A percentile compares a stretch with the other conserved stretches of the same genome.
Conservation (phyloP, 2,797 vertebrate genomes). For the Loris lydekkerianus region DNA sequence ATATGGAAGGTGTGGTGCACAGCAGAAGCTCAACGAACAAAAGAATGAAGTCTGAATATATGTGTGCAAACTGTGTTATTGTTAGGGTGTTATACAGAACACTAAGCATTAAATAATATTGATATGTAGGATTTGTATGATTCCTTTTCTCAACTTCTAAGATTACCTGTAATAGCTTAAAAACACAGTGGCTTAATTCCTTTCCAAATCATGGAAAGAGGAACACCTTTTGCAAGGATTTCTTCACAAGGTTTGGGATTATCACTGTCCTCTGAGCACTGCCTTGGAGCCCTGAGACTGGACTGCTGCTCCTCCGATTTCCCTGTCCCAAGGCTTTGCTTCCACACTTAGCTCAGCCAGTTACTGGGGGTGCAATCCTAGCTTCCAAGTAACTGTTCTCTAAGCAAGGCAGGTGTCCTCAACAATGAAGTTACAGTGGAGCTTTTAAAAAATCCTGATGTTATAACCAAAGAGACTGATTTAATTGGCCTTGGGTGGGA, state of each 20-base stretch:
- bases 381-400: background rate
- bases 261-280: background rate
- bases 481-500: background rate
- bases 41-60: background rate
- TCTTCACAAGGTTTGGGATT: background rate
- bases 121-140: background rate
- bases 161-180: background rate
- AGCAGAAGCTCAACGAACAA: background rate
- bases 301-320: background rate
- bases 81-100: background rate
- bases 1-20: background rate
- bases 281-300: rapidly evolving
- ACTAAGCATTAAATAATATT: background rate
- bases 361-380: background rate
- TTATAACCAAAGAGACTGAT: background rate
- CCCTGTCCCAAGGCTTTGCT: background rate
- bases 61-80: background rate
- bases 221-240: background rate
- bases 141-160: background rate
- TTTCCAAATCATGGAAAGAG: background rate
- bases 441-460: background rate
- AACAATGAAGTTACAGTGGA: background rate
- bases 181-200: background rate
- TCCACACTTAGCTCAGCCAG: background rate
- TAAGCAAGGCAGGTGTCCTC: background rate